A percentile compares a stretch with the other conserved stretches of the same genome.
phyloP scores from a whole-genome alignment of 2,113 vertebrate species.

The Piaya cayana region DNA sequence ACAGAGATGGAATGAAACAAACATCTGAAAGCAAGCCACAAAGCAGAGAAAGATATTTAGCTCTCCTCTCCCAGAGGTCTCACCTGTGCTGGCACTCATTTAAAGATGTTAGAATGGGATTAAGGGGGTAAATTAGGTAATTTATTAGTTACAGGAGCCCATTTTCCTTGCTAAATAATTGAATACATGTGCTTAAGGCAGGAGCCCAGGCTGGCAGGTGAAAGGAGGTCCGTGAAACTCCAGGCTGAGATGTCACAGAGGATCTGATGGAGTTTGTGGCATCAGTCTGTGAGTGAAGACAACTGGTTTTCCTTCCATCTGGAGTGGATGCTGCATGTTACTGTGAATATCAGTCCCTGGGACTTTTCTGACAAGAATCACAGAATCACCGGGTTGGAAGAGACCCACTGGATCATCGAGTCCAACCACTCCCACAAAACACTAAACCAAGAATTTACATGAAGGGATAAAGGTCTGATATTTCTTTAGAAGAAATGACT shows the following conservation, averaged over 20 bases:
- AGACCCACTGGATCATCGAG: no score
- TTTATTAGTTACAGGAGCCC: constrained; percentile 38
- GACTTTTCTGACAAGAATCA: not conserved
- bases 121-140: constrained; percentile 25
- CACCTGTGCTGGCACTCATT: constrained; percentile 45
- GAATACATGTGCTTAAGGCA: not conserved
- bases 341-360: not conserved
- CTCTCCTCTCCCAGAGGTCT: constrained; percentile 45
- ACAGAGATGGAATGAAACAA: constrained; percentile 1
- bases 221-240: not conserved
- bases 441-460: not conserved
- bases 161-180: constrained; percentile 38
- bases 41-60: constrained; percentile 4
- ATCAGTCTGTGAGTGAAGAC: not conserved
- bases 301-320: not conserved
- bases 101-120: constrained; percentile 30
- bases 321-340: not conserved
- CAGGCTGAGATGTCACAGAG: not conserved
- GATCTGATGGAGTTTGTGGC: not conserved
- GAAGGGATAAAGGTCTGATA: not conserved
- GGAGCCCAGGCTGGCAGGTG: not conserved
- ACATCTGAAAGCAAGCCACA: not conserved
- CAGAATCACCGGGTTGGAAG: no score
- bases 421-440: no score
- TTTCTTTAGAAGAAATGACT: not conserved